A percentile compares a stretch with the other conserved stretches of the same genome.
These are phyloP conservation scores for Leucophenga maculata DNA, from an alignment of 2,888 invertebrate genomes.

Conservation along the genomic window DNA sequence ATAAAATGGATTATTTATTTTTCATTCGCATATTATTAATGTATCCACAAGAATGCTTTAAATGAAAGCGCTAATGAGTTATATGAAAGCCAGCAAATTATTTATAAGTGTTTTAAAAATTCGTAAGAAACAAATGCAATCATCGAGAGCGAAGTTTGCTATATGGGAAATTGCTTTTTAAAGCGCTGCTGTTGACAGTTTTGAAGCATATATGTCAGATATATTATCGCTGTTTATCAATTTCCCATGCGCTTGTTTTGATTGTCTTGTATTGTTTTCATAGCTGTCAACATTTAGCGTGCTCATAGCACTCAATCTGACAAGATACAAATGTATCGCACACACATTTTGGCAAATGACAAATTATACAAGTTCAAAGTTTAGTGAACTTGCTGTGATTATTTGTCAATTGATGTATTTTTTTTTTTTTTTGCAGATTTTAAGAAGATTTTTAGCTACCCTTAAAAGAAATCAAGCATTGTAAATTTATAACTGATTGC, in stretches of 20 bases:
- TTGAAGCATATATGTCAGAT: too few relatives aligned
- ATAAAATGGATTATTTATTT: conserved; percentile 1
- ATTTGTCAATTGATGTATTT: neutral
- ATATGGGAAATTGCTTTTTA: too few relatives aligned
- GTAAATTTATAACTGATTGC: too few relatives aligned
- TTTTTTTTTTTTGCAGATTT: neutral
- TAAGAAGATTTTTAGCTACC: too few relatives aligned
- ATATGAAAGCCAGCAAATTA: too few relatives aligned
- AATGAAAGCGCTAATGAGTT: too few relatives aligned
- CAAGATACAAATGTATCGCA: neutral
- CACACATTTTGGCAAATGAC: neutral
- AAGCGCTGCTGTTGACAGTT: too few relatives aligned
- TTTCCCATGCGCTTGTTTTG: neutral
- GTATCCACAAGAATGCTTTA: neutral
- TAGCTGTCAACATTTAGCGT: conserved; percentile 7
- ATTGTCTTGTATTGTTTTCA: conserved; percentile 12
- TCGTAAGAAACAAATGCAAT: too few relatives aligned
- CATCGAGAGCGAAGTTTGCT: too few relatives aligned
- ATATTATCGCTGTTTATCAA: too few relatives aligned
- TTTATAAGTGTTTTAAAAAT: too few relatives aligned
- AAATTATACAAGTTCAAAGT: conserved; percentile 20
- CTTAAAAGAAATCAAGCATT: too few relatives aligned
- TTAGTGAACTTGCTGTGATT: conserved; percentile 12
- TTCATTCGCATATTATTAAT: neutral
- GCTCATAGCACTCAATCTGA: neutral